Evolutionary conservation across 2,113 vertebrate genomes (phyloP), one percentile per base, ranked within the genome.

Genomic region (Gobio gobio): DNA sequence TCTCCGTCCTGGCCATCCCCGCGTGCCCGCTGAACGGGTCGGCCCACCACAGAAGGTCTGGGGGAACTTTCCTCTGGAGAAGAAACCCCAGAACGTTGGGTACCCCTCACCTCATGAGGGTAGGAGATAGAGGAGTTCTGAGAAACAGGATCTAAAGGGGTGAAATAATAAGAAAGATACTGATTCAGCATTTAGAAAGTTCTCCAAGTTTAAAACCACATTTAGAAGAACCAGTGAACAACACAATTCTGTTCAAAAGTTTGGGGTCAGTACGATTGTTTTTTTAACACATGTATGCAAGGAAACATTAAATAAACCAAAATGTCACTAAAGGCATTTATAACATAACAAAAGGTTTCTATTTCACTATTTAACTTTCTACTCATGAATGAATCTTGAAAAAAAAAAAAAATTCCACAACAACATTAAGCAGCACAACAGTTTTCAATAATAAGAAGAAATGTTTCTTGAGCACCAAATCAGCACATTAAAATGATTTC

Each of bases 1-100:
- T 99, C 98, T 90, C 97, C 97, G 1, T 99, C 98, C 87, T 99
- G 97, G 45, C 98, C 98, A 22, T 99, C 98, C 78, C 98, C 98
- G 72, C 97, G 91, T 70, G 96, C 94, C 68, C 98, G 95, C 87
- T 97, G 97, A 83, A 94, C 95, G 0, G 95, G 96, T 51, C 96
- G 97, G 7, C 98, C 98, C 49, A 97, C 91, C 43, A 97, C 97
- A 12, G 97, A 98, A 5, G 98, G 98, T 10, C 98, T 94, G 61
- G 97, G 96, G 68, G 96, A 97, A 20, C 95, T 95, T 70, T 96
- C 96, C 13, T 91, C 95, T 0, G 96, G 96, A 1, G 97, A 98
- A 0, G 94, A 94, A 78, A 95, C 94, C 87, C 94, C 96, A 20
- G 97, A 99, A 63, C 40, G 92, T 78, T 93, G 93, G 73, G 89